Conservation (phyloP, 30 jellyfish, hydroid and myxozoan genomes). For the Cassiopea andromeda region DNA sequence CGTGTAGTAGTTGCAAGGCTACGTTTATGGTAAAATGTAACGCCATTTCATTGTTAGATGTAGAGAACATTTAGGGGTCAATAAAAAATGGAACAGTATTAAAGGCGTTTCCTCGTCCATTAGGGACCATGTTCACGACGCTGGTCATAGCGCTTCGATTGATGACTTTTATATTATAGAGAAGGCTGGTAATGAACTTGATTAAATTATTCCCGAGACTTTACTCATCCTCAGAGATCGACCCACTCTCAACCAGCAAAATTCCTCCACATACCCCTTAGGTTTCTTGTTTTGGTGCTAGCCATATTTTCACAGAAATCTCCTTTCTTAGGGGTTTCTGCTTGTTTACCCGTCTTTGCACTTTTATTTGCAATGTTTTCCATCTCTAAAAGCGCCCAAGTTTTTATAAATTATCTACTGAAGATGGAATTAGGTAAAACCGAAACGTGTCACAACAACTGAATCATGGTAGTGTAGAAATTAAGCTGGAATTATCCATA, state of each 20-base stretch:
- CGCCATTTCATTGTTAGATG: neutral
- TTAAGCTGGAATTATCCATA: neutral
- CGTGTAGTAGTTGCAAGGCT: neutral
- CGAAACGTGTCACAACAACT: neutral
- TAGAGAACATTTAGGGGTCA: neutral
- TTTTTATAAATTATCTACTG: neutral
- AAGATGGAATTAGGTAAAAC: neutral
- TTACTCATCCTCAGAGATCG: slow-evolving; percentile 9
- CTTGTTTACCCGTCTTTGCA: neutral
- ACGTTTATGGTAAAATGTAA: neutral
- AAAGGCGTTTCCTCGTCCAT: slow-evolving; percentile 16
- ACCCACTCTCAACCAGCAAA: slow-evolving; percentile 16
- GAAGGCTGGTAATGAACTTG: neutral
- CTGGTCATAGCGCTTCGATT: slow-evolving; percentile 12
- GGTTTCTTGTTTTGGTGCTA: neutral
- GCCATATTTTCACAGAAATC: neutral
- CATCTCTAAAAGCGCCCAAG: neutral
- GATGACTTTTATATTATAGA: slow-evolving; percentile 1
- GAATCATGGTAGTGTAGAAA: neutral
- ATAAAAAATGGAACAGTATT: neutral
- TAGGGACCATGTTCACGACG: slow-evolving; percentile 3
- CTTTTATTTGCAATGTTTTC: neutral
- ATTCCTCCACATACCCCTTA: slow-evolving; percentile 2
- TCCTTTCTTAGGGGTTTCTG: neutral
- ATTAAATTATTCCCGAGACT: slow-evolving; percentile 1